Conservation (phyloP, 2,113 vertebrate genomes). For the Puma concolor region DNA sequence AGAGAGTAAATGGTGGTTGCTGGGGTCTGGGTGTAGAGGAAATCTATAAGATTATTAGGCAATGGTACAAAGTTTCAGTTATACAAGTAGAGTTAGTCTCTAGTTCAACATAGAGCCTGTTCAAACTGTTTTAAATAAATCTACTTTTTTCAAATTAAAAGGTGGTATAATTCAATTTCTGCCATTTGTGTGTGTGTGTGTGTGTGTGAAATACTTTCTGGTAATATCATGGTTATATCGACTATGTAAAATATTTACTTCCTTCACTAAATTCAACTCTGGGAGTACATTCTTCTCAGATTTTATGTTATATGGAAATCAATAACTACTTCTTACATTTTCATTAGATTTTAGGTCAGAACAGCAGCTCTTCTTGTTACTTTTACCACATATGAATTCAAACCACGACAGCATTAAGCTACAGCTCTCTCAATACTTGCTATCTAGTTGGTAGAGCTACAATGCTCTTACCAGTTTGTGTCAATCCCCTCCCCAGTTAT, state of each 20-base stretch:
- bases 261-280: neutral
- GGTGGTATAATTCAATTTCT: neutral
- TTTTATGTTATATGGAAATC: neutral
- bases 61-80: neutral
- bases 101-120: neutral
- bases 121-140: neutral
- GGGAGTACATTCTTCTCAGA: neutral
- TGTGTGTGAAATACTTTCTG: neutral
- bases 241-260: neutral
- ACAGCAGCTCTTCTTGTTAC: neutral
- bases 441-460: neutral
- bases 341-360: neutral
- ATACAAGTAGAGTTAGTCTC: neutral
- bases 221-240: neutral
- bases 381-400: neutral
- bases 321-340: neutral
- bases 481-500: neutral
- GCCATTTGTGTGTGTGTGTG: neutral
- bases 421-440: neutral
- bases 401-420: neutral
- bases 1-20: neutral
- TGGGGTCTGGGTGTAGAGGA: neutral
- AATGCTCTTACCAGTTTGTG: neutral
- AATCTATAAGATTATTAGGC: neutral
- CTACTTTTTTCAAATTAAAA: neutral